phyloP scores from a whole-genome alignment of 1,140 invertebrate species.

The Linepithema humile region DNA sequence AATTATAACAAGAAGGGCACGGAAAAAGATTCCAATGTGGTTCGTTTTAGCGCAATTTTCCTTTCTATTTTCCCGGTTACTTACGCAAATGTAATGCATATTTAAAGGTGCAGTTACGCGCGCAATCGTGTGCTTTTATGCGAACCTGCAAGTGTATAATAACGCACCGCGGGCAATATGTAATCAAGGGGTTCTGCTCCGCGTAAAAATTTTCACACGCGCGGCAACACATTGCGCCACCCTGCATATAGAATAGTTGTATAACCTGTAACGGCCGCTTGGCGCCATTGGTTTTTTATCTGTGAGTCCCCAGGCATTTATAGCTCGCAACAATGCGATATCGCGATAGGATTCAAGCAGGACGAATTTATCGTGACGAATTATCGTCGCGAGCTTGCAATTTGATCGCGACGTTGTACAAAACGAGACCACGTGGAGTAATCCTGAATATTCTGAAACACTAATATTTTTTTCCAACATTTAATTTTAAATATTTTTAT shows the following conservation, averaged over 20 bases:
- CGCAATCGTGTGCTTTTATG: constrained; percentile 60
- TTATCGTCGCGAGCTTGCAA: not conserved
- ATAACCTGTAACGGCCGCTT: constrained; percentile 71
- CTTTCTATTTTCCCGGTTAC: constrained; percentile 6
- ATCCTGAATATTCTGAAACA: too few species aligned
- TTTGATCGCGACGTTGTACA: not conserved
- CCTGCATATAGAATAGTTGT: constrained; percentile 56
- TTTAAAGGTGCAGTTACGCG: constrained; percentile 62
- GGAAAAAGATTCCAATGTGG: not conserved
- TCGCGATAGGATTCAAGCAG: constrained; percentile 52
- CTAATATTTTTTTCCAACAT: too few species aligned
- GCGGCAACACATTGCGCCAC: constrained; percentile 37
- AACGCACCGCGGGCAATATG: constrained; percentile 62
- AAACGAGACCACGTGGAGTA: too few species aligned
- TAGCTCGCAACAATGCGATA: constrained; percentile 45
- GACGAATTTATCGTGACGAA: constrained; percentile 61
- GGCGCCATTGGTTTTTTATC: constrained; percentile 74
- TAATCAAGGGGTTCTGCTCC: constrained; percentile 54
- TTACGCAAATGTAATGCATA: constrained; percentile 23
- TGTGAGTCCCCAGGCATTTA: constrained; percentile 53
- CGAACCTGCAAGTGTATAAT: constrained; percentile 62
- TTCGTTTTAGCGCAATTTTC: constrained; percentile 43
- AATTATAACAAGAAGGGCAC: not conserved
- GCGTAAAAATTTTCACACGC: constrained; percentile 38
- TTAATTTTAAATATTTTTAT: too few species aligned